Evolutionary conservation across 2,113 vertebrate genomes (phyloP), one percentile per base, ranked within the genome.

Genomic region (Zosterops lateralis): DNA sequence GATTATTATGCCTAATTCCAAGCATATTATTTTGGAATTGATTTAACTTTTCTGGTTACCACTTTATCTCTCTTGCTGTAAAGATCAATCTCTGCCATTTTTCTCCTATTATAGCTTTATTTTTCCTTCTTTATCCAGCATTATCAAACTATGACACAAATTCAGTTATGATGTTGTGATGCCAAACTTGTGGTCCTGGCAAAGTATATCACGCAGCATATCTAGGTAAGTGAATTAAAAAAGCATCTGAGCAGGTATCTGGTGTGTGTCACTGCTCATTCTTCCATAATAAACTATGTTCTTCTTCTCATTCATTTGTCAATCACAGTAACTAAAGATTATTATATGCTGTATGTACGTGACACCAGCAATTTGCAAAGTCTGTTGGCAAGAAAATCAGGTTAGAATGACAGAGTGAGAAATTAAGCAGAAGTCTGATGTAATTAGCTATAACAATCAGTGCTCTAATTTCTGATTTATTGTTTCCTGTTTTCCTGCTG

Each of bases 371-470:
- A 98, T 98, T 98, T 98, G 95, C 97, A 97, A 98, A 98, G 98
- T 97, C 98, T 98, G 98, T 97, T 98, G 97, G 98, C 95, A 98
- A 97, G 98, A 97, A 98, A 98, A 99, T 98, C 98, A 96, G 95
- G 98, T 98, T 98, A 98, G 92, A 97, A 98, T 98, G 98, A 98
- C 98, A 98, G 97, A 98, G 97, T 97, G 98, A 98, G 98, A 98
- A 98, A 98, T 98, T 97, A 98, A 98, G 97, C 98, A 98, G 98
- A 98, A 98, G 97, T 98, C 96, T 98, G 98, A 99, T 99, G 98
- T 97, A 98, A 99, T 99, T 99, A 99, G 98, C 98, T 97, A 93
- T 97, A 98, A 98, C 98, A 99, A 98, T 99, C 98, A 98, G 98
- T 98, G 97, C 97, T 97, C 97, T 97, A 98, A 98, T 98, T 98